A percentile compares a stretch with the other conserved stretches of the same genome.
These are phyloP conservation scores for Cloeon dipterum DNA, from an alignment of 2,888 invertebrate genomes.

Conservation along the genomic window DNA sequence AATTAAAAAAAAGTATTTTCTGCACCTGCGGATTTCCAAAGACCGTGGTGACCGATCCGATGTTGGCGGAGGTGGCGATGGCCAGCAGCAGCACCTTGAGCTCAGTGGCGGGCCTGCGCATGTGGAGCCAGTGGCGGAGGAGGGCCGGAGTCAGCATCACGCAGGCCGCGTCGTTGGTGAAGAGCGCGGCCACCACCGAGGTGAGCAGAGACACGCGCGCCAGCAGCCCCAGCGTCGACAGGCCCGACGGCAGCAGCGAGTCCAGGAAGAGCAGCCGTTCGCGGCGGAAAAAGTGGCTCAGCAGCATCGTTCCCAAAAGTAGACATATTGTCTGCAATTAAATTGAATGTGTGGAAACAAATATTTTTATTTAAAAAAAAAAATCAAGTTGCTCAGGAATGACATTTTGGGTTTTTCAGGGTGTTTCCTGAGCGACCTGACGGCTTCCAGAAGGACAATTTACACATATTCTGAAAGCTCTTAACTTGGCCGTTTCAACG, in stretches of 20 bases:
- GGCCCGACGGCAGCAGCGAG: not conserved
- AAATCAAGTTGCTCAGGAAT: too few relatives aligned
- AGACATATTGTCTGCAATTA: constrained; percentile 1
- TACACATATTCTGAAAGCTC: too few relatives aligned
- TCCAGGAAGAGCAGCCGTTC: not conserved
- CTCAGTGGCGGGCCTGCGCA: not conserved
- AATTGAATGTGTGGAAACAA: too few relatives aligned
- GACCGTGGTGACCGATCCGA: not conserved
- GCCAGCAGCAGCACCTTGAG: not conserved
- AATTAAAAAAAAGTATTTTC: too few relatives aligned
- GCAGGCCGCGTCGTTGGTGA: constrained; percentile 1
- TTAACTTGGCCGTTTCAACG: too few relatives aligned
- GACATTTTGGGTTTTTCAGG: too few relatives aligned
- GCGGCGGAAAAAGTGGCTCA: not conserved
- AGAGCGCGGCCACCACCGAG: not conserved
- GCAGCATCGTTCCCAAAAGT: not conserved
- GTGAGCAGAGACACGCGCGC: not conserved
- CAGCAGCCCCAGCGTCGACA: not conserved
- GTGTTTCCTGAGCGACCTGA: too few relatives aligned
- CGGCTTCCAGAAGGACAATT: too few relatives aligned
- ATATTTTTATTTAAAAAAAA: too few relatives aligned
- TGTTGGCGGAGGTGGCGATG: not conserved
- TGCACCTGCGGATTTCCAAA: constrained; percentile 2
- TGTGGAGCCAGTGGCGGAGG: not conserved
- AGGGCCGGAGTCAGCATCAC: not conserved